Base-by-base conservation (phyloP, 2,113 vertebrate genomes). In the Apus apus region DNA sequence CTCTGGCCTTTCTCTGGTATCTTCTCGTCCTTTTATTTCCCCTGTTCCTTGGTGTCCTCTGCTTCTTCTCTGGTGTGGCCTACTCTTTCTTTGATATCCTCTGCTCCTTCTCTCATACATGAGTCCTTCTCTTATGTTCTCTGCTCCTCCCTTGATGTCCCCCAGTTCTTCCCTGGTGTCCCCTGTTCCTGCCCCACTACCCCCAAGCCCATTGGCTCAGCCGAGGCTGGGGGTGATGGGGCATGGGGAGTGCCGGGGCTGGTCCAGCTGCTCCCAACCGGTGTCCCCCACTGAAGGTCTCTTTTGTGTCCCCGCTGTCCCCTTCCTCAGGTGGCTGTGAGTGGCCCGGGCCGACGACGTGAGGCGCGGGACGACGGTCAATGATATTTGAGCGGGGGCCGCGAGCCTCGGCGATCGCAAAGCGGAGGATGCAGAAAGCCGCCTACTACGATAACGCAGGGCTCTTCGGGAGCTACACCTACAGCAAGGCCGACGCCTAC, bases 391-490 rank as follows among this genome's bases (percentile, higher is more conserved):
- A 99, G 98, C 98, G 94, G 98, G 98, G 97, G 97, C 97, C 98
- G 83, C 97, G 98, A 98, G 97, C 98, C 98, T 98, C 96, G 94
- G 98, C 98, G 96, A 98, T 98, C 97, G 98, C 97, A 98, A 98
- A 98, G 95, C 95, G 95, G 98, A 99, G 95, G 95, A 99, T 99
- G 99, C 99, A 99, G 99, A 99, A 99, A 98, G 98, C 99, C 91
- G 99, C 99, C 92, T 99, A 99, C 91, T 99, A 99, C 98, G 99
- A 99, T 94, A 99, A 99, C 97, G 96, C 99, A 94, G 99, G 99
- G 98, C 99, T 99, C 87, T 99, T 99, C 96, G 99, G 99, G 97
- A 98, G 98, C 93, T 99, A 99, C 97, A 98, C 98, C 43, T 99
- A 99, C 97, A 96, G 99, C 97, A 99, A 99, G 96, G 98, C 99